Evolutionary conservation across 2,113 vertebrate genomes (phyloP), one percentile per base, ranked within the genome.

Genomic region (Lophochroa leadbeateri): DNA sequence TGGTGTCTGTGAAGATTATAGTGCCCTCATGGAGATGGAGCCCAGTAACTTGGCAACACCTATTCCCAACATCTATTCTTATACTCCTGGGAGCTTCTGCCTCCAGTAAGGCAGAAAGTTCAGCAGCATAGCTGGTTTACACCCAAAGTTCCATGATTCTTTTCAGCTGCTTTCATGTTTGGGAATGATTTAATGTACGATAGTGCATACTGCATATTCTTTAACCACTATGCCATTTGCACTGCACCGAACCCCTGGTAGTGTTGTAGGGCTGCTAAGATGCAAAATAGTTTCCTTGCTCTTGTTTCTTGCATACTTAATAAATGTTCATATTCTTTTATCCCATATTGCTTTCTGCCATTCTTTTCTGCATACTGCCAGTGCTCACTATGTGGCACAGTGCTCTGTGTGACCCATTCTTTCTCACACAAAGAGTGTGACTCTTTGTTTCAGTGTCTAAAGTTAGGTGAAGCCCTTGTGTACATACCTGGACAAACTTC

Each of bases 11-110:
- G 94, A 84, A 97, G 94, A 92, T 90, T 63, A 86, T 86, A 12
- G 12, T 96, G 92, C 52, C 89, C 82, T 97, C 55, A 61, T 96
- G 88, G 96, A 98, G 92, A 88, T 70, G 47, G 24, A 90, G 74
- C 65, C 91, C 94, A 95, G 95, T 96, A 96, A 88, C 94, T 96
- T 96, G 92, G 96, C 96, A 97, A 67, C 85, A 88, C 67, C 67
- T 92, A 65, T 92, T 96, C 96, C 95, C 94, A 23, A 9, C 33
- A 58, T 33, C 20, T n/a, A 23, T n/a, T 58, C 55, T 58, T 58
- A 23, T n/a, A 58, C 20, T n/a, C 20, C 55, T n/a, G 8, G 21
- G 55, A 58, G 33, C n/a, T 58, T 58, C 55, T 58, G 33, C 55
- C 33, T 58, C 55, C 33, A 94, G 21, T 52, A 72, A 94, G 61